phyloP scores from a whole-genome alignment of 2,888 invertebrate genomes.

The Drosophila paucipuncta region DNA sequence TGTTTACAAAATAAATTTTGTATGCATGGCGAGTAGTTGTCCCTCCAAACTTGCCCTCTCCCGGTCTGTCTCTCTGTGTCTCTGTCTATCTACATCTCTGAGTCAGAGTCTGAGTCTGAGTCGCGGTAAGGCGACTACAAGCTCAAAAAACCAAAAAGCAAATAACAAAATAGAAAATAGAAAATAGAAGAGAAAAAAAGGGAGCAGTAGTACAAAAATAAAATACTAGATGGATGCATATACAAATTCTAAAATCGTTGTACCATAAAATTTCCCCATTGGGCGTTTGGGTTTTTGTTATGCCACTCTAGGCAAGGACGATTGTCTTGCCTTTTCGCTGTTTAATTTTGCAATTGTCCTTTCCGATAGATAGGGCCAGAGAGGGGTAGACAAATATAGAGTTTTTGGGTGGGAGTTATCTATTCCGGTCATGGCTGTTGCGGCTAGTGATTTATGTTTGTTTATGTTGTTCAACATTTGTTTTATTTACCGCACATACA shows the following conservation, averaged over 20 bases:
- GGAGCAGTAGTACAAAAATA: background rate
- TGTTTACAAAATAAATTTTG: constrained; percentile 81
- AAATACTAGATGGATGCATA: constrained; percentile 48
- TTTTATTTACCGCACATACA: constrained; percentile 60
- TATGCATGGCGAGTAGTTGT: constrained; percentile 78
- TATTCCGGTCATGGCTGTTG: constrained; percentile 69
- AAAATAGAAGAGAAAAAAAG: constrained; percentile 10
- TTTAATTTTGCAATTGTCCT: constrained; percentile 80
- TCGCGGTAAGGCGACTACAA: constrained; percentile 43
- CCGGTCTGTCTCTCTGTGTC: background rate
- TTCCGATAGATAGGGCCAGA: constrained; percentile 45
- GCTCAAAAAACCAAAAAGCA: constrained; percentile 28
- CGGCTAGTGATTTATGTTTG: constrained; percentile 76
- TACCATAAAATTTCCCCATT: constrained; percentile 83
- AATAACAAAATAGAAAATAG: constrained; percentile 2
- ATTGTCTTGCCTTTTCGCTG: constrained; percentile 70
- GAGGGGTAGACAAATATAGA: constrained; percentile 1
- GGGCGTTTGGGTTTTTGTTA: constrained; percentile 65
- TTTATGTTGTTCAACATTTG: constrained; percentile 73
- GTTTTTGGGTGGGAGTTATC: constrained; percentile 51
- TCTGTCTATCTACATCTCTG: background rate
- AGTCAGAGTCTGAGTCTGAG: background rate
- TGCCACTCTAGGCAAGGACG: constrained; percentile 59
- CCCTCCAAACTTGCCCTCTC: constrained; percentile 11
- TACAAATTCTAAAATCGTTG: constrained; percentile 77